Conservation (phyloP, 2,797 vertebrate species). For the Hafferia zeledoni region DNA sequence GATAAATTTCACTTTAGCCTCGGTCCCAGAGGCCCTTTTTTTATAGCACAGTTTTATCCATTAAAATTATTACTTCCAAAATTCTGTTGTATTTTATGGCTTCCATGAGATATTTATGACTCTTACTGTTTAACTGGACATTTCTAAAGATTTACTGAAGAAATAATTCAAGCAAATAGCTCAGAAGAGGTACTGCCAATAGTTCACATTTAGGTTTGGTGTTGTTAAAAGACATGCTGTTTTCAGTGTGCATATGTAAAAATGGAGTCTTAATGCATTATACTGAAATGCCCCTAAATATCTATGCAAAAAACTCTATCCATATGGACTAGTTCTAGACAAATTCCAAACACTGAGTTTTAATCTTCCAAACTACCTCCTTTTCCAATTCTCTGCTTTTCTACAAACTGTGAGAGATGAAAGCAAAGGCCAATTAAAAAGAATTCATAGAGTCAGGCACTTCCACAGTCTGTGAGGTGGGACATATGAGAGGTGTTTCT, state of each 20-base stretch:
- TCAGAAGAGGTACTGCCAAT: conserved; percentile 60
- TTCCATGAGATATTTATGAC: conserved; percentile 80
- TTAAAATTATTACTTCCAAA: conserved; percentile 85
- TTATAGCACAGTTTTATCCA: conserved; percentile 80
- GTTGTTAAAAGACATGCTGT: conserved; percentile 5
- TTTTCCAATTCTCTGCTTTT: not conserved
- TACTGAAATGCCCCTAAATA: not conserved
- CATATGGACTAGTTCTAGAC: not conserved
- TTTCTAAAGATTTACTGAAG: conserved; percentile 79
- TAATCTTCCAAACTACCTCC: not conserved
- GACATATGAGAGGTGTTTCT: not conserved
- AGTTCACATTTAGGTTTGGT: conserved; percentile 2
- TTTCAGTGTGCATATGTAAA: not conserved
- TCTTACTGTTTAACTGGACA: conserved; percentile 75
- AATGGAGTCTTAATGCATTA: not conserved
- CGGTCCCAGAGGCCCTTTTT: conserved; percentile 74
- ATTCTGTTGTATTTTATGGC: conserved; percentile 80
- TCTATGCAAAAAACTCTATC: not conserved
- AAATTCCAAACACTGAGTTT: not conserved
- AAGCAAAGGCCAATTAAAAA: not conserved
- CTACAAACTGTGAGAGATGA: not conserved
- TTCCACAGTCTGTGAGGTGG: not conserved
- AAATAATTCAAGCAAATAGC: conserved; percentile 73
- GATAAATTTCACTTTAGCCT: conserved; percentile 76
- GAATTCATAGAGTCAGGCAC: not conserved